Conservation (phyloP, 2,888 invertebrate species). For the Campaea margaritaria region DNA sequence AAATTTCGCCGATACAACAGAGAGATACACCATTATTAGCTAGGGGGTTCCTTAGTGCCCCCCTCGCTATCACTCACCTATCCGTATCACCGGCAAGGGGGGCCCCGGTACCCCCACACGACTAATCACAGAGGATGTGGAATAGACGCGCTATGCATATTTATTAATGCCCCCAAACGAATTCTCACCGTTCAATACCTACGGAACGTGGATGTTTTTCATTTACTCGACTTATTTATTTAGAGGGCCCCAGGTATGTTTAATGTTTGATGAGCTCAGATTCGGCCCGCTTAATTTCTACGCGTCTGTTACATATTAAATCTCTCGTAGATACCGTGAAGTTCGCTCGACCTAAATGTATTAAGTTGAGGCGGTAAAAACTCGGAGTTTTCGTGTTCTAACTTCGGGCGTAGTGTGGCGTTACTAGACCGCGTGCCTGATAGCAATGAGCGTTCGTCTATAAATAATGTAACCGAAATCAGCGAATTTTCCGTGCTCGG, state of each 20-base stretch:
- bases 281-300: slow-evolving; percentile 75
- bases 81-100: slow-evolving; percentile 71
- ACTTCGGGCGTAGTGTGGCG: slow-evolving; percentile 34
- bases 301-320: slow-evolving; percentile 57
- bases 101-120: slow-evolving; percentile 62
- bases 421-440: slow-evolving; percentile 41
- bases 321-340: slow-evolving; percentile 67
- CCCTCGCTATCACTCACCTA: slow-evolving; percentile 84
- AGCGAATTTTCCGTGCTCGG: slow-evolving; percentile 57
- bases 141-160: slow-evolving; percentile 84
- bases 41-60: slow-evolving; percentile 75
- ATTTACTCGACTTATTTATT: slow-evolving; percentile 80
- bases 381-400: slow-evolving; percentile 41
- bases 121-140: slow-evolving; percentile 84
- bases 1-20: slow-evolving; percentile 78
- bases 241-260: slow-evolving; percentile 75
- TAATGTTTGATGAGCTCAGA: slow-evolving; percentile 82
- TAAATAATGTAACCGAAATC: slow-evolving; percentile 63
- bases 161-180: slow-evolving; percentile 78
- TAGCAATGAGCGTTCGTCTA: slow-evolving; percentile 51
- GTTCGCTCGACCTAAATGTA: slow-evolving; percentile 57
- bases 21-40: slow-evolving; percentile 82
- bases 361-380: slow-evolving; percentile 58
- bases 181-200: slow-evolving; percentile 76
- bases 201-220: slow-evolving; percentile 78